Conservation (phyloP, 1,140 invertebrate species). For the Nebria ingens region DNA sequence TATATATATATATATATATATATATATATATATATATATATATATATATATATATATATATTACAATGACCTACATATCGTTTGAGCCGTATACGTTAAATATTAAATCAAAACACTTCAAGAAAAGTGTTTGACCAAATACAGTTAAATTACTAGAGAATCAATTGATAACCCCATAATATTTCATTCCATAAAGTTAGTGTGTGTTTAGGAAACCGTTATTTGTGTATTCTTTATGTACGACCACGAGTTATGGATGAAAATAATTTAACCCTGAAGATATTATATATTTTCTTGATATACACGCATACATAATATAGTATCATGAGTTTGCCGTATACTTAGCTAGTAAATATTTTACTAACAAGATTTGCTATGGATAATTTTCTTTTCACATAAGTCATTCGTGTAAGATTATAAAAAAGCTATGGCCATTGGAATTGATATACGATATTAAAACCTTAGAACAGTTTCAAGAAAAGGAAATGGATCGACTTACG, state of each 20-base stretch:
- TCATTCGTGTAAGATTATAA: not conserved
- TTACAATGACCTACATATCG: no score
- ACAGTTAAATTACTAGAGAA: no score
- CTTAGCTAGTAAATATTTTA: conserved; percentile 3
- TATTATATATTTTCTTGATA: conserved; percentile 2
- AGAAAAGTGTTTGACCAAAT: no score
- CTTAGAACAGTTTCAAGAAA: not conserved
- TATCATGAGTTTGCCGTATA: not conserved
- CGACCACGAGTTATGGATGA: not conserved
- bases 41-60: no score
- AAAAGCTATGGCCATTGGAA: not conserved
- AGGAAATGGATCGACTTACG: not conserved
- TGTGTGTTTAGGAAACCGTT: conserved; percentile 3
- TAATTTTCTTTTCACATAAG: conserved; percentile 9
- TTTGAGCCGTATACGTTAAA: no score
- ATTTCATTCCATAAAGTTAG: not conserved
- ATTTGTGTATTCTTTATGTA: not conserved
- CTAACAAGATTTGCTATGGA: conserved; percentile 7
- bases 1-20: no score
- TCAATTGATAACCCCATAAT: no score
- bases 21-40: no score
- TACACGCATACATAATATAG: not conserved
- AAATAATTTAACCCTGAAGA: not conserved
- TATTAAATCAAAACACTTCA: no score
- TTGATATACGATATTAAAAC: not conserved